Percentiles rank a stretch among this genome's conserved stretches.
These are phyloP conservation scores for Lasioglossum lativentre DNA, from an alignment of 2,888 invertebrate species.

Conservation along the genomic window DNA sequence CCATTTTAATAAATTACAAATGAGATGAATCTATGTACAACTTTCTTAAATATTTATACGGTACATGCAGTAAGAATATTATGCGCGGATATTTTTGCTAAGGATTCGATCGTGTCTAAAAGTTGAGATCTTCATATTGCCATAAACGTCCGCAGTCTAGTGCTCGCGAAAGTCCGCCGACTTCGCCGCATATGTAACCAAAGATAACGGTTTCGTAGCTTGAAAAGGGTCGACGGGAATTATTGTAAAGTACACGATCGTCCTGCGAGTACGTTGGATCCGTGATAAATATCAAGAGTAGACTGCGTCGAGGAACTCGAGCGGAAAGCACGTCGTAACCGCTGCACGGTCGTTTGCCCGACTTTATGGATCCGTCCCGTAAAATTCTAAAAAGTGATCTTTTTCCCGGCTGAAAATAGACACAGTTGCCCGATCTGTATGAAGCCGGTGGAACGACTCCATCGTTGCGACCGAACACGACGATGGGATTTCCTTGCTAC, in stretches of 20 bases:
- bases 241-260: not conserved
- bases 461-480: not conserved
- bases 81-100: not conserved
- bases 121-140: not conserved
- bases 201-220: not conserved
- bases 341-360: slow-evolving; percentile 36
- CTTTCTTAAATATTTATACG: not conserved
- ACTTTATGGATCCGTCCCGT: slow-evolving; percentile 41
- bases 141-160: not conserved
- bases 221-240: not conserved
- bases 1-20: not conserved
- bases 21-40: not conserved
- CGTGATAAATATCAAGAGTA: slow-evolving; percentile 28
- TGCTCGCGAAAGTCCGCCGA: not conserved
- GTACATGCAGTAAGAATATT: not conserved
- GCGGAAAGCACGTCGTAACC: slow-evolving; percentile 41
- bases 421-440: not conserved
- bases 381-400: slow-evolving; percentile 48
- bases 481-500: not conserved
- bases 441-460: not conserved
- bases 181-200: not conserved
- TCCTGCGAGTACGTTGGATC: not conserved
- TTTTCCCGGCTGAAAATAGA: slow-evolving; percentile 8
- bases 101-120: not conserved
- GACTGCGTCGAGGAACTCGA: slow-evolving; percentile 38